Conservation (phyloP, 2,888 invertebrate genomes). For the Lepidochrysops patricia region DNA sequence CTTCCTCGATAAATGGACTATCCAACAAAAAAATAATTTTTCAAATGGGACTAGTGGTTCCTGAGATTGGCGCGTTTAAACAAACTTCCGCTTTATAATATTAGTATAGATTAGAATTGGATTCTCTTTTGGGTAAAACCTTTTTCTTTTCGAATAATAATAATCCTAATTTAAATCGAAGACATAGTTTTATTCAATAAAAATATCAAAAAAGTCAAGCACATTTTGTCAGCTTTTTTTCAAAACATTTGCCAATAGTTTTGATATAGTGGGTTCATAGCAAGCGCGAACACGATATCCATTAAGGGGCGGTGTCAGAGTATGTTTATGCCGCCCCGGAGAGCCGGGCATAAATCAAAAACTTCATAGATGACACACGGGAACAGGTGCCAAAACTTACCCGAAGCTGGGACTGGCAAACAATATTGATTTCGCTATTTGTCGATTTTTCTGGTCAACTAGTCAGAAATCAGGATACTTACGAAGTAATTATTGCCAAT, state of each 20-base stretch:
- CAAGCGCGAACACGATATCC: conserved; percentile 13
- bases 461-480: neutral
- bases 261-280: neutral
- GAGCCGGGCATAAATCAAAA: conserved; percentile 46
- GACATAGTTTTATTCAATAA: too few relatives aligned
- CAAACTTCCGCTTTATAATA: too few relatives aligned
- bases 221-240: too few relatives aligned
- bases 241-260: neutral
- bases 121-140: too few relatives aligned
- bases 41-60: too few relatives aligned
- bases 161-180: too few relatives aligned
- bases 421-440: conserved; percentile 1
- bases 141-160: too few relatives aligned
- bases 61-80: too few relatives aligned
- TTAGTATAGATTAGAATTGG: too few relatives aligned
- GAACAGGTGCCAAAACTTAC: conserved; percentile 34
- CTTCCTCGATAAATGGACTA: too few relatives aligned
- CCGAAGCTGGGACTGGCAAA: neutral
- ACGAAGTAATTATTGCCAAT: neutral
- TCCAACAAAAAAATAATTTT: too few relatives aligned
- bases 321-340: conserved; percentile 18
- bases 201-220: too few relatives aligned
- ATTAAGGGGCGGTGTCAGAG: conserved; percentile 23
- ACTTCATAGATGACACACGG: conserved; percentile 43
- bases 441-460: neutral